A percentile compares a stretch with the other conserved stretches of the same genome.
These are phyloP conservation scores for Nixonia krombeini DNA, from an alignment of 1,140 invertebrate genomes.

Conservation along the genomic window DNA sequence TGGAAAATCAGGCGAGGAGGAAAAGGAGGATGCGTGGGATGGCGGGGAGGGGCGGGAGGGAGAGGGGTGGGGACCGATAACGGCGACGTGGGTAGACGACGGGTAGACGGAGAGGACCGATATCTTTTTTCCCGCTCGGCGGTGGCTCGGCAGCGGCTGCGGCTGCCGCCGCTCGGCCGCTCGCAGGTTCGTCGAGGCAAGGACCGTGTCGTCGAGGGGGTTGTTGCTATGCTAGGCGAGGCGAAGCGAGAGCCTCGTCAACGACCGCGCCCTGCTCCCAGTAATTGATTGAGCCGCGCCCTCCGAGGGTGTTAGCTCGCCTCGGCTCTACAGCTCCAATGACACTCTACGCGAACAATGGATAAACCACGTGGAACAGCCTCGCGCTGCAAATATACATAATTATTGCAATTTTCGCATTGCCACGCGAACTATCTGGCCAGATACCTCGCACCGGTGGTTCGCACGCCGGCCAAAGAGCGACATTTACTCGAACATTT, in stretches of 20 bases:
- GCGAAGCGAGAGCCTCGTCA: constrained; percentile 50
- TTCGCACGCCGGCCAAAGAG: no score
- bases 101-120: constrained; percentile 14
- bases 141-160: no score
- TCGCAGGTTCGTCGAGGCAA: constrained; percentile 33
- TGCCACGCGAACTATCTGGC: no score
- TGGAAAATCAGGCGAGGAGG: constrained; percentile 27
- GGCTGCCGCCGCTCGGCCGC: constrained; percentile 24
- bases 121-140: constrained; percentile 28
- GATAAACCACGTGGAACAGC: constrained; percentile 36
- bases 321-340: constrained; percentile 42
- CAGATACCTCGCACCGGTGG: no score
- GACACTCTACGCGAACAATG: constrained; percentile 35
- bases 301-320: constrained; percentile 56
- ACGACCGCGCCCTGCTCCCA: constrained; percentile 58
- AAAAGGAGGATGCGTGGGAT: constrained; percentile 18
- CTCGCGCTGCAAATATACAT: constrained; percentile 9
- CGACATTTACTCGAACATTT: no score
- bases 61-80: constrained; percentile 9
- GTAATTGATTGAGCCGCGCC: constrained; percentile 67
- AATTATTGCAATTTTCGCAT: not conserved
- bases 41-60: constrained; percentile 1
- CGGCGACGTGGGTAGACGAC: constrained; percentile 18
- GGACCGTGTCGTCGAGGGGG: constrained; percentile 42
- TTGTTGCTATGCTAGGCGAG: constrained; percentile 63